These are phyloP conservation scores for Stenopsyche tienmushanensis DNA, from an alignment of 1,140 invertebrate genomes.

Conservation along the genomic window DNA sequence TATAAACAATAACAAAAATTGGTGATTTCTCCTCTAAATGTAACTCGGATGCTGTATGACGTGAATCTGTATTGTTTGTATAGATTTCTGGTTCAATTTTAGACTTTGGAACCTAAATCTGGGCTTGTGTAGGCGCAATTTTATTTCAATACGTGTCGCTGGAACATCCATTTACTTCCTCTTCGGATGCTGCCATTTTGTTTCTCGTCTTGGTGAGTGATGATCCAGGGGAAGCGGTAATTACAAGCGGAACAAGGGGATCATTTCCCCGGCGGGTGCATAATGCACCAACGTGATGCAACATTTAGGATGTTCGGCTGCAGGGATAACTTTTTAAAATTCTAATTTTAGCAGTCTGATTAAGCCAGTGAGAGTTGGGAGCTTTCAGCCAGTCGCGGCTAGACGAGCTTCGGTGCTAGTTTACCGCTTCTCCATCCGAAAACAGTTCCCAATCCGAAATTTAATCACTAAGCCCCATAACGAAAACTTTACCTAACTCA, in stretches of 20 bases:
- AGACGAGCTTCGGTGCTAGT: constrained; percentile 30
- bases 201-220: too few species aligned
- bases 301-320: constrained; percentile 7
- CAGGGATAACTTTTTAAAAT: neutral
- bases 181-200: neutral
- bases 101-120: too few species aligned
- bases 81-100: too few species aligned
- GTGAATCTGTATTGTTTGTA: too few species aligned
- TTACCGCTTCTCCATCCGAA: constrained; percentile 30
- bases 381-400: constrained; percentile 32
- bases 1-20: too few species aligned
- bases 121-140: too few species aligned
- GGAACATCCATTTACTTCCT: neutral
- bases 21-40: too few species aligned
- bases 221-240: neutral
- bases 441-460: neutral
- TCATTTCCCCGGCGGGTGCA: neutral
- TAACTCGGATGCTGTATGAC: too few species aligned
- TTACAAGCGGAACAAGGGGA: neutral
- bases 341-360: constrained; percentile 12
- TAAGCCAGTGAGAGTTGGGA: constrained; percentile 5
- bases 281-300: constrained; percentile 14
- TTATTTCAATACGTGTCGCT: constrained; percentile 2
- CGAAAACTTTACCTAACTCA: neutral
- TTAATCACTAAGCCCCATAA: neutral